phyloP scores from a whole-genome alignment of 2,797 vertebrate species.

The Poeciliopsis infans region DNA sequence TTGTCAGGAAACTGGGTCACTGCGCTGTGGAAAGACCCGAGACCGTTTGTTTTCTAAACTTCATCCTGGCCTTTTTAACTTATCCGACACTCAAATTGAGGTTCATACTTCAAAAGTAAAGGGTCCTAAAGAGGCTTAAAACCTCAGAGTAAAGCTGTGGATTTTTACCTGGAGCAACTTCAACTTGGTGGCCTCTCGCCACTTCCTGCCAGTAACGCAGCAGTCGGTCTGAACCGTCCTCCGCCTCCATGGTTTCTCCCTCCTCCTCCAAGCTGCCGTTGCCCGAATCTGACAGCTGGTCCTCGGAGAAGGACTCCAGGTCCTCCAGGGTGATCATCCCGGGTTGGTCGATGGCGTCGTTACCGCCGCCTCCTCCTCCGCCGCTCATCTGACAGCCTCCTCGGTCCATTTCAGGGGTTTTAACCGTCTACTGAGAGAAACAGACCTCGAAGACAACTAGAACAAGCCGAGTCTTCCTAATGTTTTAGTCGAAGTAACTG shows the following conservation, averaged over 20 bases:
- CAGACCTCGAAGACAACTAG: neutral
- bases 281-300: conserved; percentile 81
- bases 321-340: conserved; percentile 88
- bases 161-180: conserved; percentile 85
- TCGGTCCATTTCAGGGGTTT: conserved; percentile 70
- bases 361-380: conserved; percentile 65
- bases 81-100: neutral
- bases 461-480: neutral
- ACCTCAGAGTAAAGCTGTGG: neutral
- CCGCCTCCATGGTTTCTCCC: conserved; percentile 73
- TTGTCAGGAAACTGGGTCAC: conserved; percentile 46
- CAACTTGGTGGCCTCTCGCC: conserved; percentile 88
- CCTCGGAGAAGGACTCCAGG: conserved; percentile 84
- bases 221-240: conserved; percentile 75
- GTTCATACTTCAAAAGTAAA: neutral
- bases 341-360: conserved; percentile 39
- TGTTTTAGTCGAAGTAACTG: neutral
- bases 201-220: conserved; percentile 89
- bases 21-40: neutral
- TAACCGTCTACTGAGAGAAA: neutral
- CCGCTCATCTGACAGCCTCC: conserved; percentile 83
- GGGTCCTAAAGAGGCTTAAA: neutral
- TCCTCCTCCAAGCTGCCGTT: conserved; percentile 78
- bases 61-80: neutral
- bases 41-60: neutral